Evolutionary conservation across 92 coral and sea anemone species (phyloP).

Genomic region (Ricordea florida): DNA sequence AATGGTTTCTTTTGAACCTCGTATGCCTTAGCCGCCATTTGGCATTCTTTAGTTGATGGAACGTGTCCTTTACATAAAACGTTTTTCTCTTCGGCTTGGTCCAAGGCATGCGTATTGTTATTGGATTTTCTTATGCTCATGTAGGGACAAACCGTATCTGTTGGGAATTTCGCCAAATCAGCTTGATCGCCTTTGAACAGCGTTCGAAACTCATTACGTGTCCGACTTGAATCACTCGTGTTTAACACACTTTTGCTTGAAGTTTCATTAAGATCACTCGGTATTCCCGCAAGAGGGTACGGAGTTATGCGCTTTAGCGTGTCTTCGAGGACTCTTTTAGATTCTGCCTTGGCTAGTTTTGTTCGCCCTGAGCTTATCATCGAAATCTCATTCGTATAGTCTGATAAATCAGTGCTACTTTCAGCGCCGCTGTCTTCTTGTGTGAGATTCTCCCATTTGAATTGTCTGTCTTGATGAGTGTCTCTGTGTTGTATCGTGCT

Average conservation of each 20-base stretch:
- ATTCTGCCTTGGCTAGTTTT: neutral
- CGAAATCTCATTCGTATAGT: too few species aligned
- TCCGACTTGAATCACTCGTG: neutral
- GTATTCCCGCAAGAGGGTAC: neutral
- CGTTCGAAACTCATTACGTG: neutral
- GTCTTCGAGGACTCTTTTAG: neutral
- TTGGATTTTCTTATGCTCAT: constrained; percentile 50
- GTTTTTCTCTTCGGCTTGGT: neutral
- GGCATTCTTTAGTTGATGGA: constrained; percentile 53
- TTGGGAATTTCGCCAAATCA: constrained; percentile 21
- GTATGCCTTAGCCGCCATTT: constrained; percentile 71
- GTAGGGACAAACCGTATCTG: constrained; percentile 60
- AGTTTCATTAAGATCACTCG: neutral
- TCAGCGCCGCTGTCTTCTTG: too few species aligned
- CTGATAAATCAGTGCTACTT: too few species aligned
- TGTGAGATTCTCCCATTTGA: too few species aligned
- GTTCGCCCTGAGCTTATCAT: too few species aligned
- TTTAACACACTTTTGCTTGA: neutral
- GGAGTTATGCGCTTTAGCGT: neutral
- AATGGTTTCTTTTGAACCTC: constrained; percentile 49
- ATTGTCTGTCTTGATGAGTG: too few species aligned
- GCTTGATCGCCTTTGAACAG: constrained; percentile 11
- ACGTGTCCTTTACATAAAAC: constrained; percentile 53
- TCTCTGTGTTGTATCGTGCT: too few species aligned
- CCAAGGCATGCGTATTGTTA: neutral